Conservation (phyloP, 2,113 vertebrate genomes). For the Zosterops pallidus region DNA sequence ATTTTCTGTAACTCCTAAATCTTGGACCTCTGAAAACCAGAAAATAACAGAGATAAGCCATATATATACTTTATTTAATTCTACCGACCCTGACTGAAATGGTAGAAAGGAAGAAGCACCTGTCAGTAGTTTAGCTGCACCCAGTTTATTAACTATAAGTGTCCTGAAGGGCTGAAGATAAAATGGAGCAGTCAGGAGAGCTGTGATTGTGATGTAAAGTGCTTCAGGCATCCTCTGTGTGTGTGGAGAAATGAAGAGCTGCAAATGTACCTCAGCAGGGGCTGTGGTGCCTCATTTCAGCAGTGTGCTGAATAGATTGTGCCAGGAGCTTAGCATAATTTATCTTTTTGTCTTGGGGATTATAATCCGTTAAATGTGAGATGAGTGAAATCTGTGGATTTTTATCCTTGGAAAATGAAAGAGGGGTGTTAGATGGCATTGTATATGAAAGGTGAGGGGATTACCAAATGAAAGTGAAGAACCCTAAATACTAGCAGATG, state of each 20-base stretch:
- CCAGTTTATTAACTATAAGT: neutral
- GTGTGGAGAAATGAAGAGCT: neutral
- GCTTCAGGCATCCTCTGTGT: neutral
- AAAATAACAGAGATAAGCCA: neutral
- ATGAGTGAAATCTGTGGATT: neutral
- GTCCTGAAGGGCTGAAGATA: neutral
- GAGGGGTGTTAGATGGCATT: neutral
- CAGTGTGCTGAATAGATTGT: neutral
- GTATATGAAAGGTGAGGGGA: neutral
- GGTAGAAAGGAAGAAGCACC: neutral
- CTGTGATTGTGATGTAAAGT: neutral
- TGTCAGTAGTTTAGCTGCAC: neutral
- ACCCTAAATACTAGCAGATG: neutral
- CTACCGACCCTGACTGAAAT: neutral
- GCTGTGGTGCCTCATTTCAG: neutral
- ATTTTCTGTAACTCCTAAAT: neutral
- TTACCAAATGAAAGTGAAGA: neutral
- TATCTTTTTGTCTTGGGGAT: slow-evolving; percentile 4
- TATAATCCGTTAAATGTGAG: neutral
- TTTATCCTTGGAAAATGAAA: slow-evolving; percentile 6
- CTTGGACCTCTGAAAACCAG: neutral
- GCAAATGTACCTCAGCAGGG: neutral
- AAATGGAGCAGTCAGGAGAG: neutral
- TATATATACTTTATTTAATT: neutral
- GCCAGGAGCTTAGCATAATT: neutral